These are phyloP conservation scores for Melieria omissa DNA, from an alignment of 2,888 invertebrate species.

Conservation along the genomic window DNA sequence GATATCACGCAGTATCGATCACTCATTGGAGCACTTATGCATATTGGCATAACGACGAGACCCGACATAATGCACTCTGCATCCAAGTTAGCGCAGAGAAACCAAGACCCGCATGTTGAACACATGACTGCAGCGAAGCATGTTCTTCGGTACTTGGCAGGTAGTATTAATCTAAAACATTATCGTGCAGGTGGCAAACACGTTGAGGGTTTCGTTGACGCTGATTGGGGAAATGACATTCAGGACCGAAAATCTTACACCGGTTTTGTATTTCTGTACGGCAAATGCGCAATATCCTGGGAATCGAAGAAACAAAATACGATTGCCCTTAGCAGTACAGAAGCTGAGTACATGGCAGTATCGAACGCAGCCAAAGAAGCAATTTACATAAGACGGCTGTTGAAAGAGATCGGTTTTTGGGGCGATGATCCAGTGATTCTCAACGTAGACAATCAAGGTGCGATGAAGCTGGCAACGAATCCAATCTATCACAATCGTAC, in stretches of 20 bases:
- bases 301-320: constrained; percentile 27
- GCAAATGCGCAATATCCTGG: constrained; percentile 22
- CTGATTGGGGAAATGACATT: constrained; percentile 29
- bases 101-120: constrained; percentile 26
- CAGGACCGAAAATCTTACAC: constrained; percentile 33
- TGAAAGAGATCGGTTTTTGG: constrained; percentile 29
- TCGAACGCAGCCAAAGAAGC: constrained; percentile 25
- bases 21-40: constrained; percentile 29
- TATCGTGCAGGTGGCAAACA: constrained; percentile 10
- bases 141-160: constrained; percentile 21
- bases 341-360: neutral
- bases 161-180: constrained; percentile 11
- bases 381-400: constrained; percentile 22
- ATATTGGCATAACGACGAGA: constrained; percentile 24
- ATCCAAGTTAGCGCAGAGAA: constrained; percentile 20
- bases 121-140: constrained; percentile 23
- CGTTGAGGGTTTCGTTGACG: constrained; percentile 28
- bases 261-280: constrained; percentile 22
- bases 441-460: constrained; percentile 31
- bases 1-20: constrained; percentile 24
- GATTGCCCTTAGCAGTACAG: neutral
- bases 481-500: constrained; percentile 42
- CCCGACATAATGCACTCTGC: constrained; percentile 27
- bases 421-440: constrained; percentile 9
- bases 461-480: constrained; percentile 39